Base-by-base conservation (phyloP, 1,140 invertebrate genomes). In the Heliconius nattereri region DNA sequence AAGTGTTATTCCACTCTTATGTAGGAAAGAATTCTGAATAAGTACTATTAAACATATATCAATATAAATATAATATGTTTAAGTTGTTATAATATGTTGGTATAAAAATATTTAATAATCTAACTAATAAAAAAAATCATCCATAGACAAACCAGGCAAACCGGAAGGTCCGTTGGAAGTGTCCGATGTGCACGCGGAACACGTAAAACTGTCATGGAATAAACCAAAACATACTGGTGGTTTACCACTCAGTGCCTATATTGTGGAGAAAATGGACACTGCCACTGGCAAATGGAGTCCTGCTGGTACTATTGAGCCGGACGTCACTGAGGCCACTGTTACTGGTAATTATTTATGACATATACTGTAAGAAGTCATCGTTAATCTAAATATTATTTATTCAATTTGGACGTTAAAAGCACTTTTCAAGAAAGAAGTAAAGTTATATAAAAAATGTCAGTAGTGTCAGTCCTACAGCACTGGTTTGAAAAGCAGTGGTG, bases 191-290 rank as follows among this genome's bases (percentile, higher is more conserved):
- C 98, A 99, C 89, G 99, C 99, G 79, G 98, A 99, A 89, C 98
- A 98, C 37, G 98, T 98, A 89, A 99, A 98, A 89, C 94, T 99
- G 7, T 97, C 97, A 84, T 99, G 99, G 99, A 98, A 98, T 23
- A 98, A 98, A 88, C 98, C 99, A 11, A 98, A 97, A 91, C 98
- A 99, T 91, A 98, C 99, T 86, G 99, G 99, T 78, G 98, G 98
- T 71, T 94, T 98, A 49, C 98, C 99, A 7, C 95, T 99, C 72
- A 97, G 97, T 37, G 97, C 97, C 16, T 99, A 98, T 90, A 94
- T 98, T 20, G 95, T 99, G 78, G 99, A 99, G 93, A 99, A 99
- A 95, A 98, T 98, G 97, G 98, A 99, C 89, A 95, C 96, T 1
- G 95, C 96, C 32, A 97, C 97, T 19, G 98, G 98, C 60, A 97